These are phyloP conservation scores for Sycon ciliatum DNA, from an alignment of 37 sponge, comb jelly and placozoan species.

Conservation along the genomic window DNA sequence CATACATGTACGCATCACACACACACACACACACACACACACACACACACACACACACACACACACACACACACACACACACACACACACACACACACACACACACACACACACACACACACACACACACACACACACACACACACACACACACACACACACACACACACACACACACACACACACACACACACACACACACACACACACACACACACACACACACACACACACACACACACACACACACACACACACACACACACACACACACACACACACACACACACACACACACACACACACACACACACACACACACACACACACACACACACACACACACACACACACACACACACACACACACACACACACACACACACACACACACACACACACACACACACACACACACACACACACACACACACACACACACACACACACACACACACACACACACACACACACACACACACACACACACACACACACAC, in stretches of 20 bases:
- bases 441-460: conserved; percentile 5
- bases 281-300: conserved; percentile 5
- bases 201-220: conserved; percentile 5
- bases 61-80: conserved; percentile 5
- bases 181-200: conserved; percentile 5
- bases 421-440: conserved; percentile 5
- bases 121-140: conserved; percentile 5
- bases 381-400: conserved; percentile 5
- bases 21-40: conserved; percentile 5
- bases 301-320: conserved; percentile 5
- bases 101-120: conserved; percentile 5
- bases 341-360: conserved; percentile 5
- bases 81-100: conserved; percentile 5
- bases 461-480: conserved; percentile 5
- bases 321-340: conserved; percentile 5
- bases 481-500: conserved; percentile 5
- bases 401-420: conserved; percentile 5
- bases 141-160: conserved; percentile 5
- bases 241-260: conserved; percentile 5
- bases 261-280: conserved; percentile 5
- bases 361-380: conserved; percentile 5
- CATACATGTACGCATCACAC: not conserved
- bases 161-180: conserved; percentile 5
- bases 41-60: conserved; percentile 5
- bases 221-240: conserved; percentile 5